These are phyloP conservation scores for Serranus cabrilla DNA, from an alignment of 2,797 vertebrate genomes.

Conservation along the genomic window DNA sequence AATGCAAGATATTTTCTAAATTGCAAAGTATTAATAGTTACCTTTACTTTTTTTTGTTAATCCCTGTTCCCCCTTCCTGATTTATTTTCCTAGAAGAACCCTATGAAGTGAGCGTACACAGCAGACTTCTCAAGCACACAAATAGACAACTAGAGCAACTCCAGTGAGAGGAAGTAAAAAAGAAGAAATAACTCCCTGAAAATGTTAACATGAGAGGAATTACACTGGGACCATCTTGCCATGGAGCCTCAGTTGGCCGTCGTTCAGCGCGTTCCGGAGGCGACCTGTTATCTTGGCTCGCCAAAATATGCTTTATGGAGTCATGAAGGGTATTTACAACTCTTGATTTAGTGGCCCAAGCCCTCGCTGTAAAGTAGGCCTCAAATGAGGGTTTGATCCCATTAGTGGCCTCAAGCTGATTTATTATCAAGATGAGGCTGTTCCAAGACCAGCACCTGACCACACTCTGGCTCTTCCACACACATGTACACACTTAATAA, in stretches of 20 bases:
- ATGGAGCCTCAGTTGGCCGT: constrained; percentile 13
- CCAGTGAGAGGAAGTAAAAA: constrained; percentile 74
- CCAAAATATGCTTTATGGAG: constrained; percentile 52
- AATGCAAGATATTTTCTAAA: constrained; percentile 53
- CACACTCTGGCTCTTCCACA: background rate
- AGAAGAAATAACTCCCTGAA: background rate
- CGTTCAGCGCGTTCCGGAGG: constrained; percentile 10
- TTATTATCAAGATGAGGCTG: constrained; percentile 49
- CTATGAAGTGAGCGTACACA: constrained; percentile 66
- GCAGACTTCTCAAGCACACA: constrained; percentile 62
- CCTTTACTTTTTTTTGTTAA: constrained; percentile 31
- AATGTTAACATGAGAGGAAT: background rate
- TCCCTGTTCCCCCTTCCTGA: constrained; percentile 21
- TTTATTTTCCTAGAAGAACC: constrained; percentile 53
- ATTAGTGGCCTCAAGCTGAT: constrained; percentile 67
- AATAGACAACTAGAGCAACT: constrained; percentile 35
- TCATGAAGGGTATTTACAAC: constrained; percentile 71
- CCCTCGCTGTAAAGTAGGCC: constrained; percentile 62
- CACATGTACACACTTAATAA: constrained; percentile 34
- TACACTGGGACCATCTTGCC: constrained; percentile 1
- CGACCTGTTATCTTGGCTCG: constrained; percentile 43
- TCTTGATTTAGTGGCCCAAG: constrained; percentile 66
- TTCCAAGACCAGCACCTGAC: constrained; percentile 42
- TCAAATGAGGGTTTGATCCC: constrained; percentile 74
- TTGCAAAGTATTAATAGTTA: constrained; percentile 39